Base-by-base conservation (phyloP, 2,888 invertebrate species). In the Diarsia brunnea region DNA sequence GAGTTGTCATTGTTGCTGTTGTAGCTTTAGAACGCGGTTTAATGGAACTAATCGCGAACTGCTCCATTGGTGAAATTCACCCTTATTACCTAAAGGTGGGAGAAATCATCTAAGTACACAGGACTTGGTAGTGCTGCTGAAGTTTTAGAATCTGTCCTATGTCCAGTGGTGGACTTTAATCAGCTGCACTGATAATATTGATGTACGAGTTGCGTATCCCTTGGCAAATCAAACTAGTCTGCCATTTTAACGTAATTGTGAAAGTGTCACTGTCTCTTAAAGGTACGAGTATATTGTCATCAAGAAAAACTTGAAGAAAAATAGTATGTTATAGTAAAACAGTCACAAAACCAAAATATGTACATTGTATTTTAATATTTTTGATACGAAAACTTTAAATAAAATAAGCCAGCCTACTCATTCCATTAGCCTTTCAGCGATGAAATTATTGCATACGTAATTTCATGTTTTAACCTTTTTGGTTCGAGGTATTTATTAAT, bases 361-460 rank as follows among this genome's bases (percentile, higher is more conserved):
- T n/a, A 38, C 19, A 12, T n/a, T 53, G 21, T n/a, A 47, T 43
- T 61, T 75, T n/a, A 43, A 66, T 53, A 51, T 49, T 58, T 55
- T 43, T 45, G 11, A n/a, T 16, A 27, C 4, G 16, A n/a, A 65
- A 64, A 53, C 19, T 27, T 61, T 63, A 63, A 61, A 61, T 31
- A 75, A 64, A 58, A 58, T 60, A 19, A 45, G 55, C 11, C 27
- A 0, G 21, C 10, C 21, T 24, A 14, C 60, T 14, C 27, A 70
- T 55, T 66, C 47, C 53, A 61, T 77, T 70, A 72, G 55, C 67
- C 43, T 51, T 14, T 51, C 55, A 38, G 55, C 68, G 55, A 78
- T 51, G 4, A 58, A 68, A 64, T 68, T 58, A 67, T 58, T 67
- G 24, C 21, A n/a, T 24, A 16, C 16, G n/a, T 72, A 71, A 78